Conservation (phyloP, 2,888 invertebrate genomes). For the Dasypogon diadema region DNA sequence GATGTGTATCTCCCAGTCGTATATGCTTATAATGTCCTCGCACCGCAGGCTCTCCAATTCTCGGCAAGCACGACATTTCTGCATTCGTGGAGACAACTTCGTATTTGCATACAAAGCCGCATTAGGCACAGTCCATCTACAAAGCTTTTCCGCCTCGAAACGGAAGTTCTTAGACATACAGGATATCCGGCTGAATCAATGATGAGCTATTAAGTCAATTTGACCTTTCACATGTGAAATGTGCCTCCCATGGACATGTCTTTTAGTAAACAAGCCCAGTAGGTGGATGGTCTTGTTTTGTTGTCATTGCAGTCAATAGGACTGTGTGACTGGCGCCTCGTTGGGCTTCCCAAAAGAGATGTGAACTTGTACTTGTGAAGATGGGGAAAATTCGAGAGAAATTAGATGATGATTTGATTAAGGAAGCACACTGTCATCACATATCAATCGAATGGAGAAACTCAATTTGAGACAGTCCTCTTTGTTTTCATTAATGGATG, state of each 20-base stretch:
- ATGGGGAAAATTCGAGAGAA: constrained; percentile 29
- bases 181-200: constrained; percentile 69
- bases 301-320: too few relatives aligned
- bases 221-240: constrained; percentile 48
- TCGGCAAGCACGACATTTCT: not conserved
- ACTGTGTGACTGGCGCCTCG: not conserved
- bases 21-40: constrained; percentile 11
- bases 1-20: constrained; percentile 3
- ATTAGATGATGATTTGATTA: constrained; percentile 49
- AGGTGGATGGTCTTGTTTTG: not conserved
- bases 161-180: constrained; percentile 67
- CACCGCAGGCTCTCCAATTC: not conserved
- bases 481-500: too few relatives aligned
- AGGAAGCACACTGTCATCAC: constrained; percentile 44
- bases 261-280: constrained; percentile 33
- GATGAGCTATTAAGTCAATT: constrained; percentile 68
- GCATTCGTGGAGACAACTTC: constrained; percentile 37
- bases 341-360: not conserved
- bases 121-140: constrained; percentile 58
- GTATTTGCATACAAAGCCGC: constrained; percentile 59
- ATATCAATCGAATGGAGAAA: constrained; percentile 42
- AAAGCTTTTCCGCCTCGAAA: constrained; percentile 66
- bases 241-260: constrained; percentile 44
- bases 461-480: constrained; percentile 29
- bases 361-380: constrained; percentile 35